phyloP scores from a whole-genome alignment of 2,797 vertebrate genomes.

The Dendrocincla tyrannina region DNA sequence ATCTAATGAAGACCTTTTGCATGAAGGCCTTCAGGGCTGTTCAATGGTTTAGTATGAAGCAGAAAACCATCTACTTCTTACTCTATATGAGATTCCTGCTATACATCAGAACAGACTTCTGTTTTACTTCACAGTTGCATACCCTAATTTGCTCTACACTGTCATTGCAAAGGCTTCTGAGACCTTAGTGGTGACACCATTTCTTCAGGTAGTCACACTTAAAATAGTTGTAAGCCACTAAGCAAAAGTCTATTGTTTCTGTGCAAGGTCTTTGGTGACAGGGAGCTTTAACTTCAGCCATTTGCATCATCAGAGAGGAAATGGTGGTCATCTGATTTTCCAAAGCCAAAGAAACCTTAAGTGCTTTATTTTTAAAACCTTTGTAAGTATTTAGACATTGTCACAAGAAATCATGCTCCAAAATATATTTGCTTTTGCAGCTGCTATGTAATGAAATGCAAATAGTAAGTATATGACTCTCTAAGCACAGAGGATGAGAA shows the following conservation, averaged over 20 bases:
- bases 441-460: constrained; percentile 13
- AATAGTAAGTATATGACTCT: constrained; percentile 2
- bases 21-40: neutral
- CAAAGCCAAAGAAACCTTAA: neutral
- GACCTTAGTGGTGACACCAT: neutral
- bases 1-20: neutral
- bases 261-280: neutral
- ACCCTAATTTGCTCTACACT: neutral
- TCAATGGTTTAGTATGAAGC: neutral
- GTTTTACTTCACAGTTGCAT: neutral
- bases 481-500: neutral
- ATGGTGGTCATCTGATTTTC: neutral
- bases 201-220: neutral
- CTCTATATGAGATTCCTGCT: neutral
- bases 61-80: neutral
- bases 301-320: neutral
- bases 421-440: constrained; percentile 26
- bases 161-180: neutral
- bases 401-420: constrained; percentile 5
- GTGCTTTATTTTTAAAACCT: constrained; percentile 31
- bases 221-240: neutral
- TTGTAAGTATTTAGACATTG: neutral
- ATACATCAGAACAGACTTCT: neutral
- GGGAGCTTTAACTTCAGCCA: neutral
- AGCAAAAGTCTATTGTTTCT: neutral